phyloP scores from a whole-genome alignment of 2,113 vertebrate genomes.

The Pelmatolapia mariae region DNA sequence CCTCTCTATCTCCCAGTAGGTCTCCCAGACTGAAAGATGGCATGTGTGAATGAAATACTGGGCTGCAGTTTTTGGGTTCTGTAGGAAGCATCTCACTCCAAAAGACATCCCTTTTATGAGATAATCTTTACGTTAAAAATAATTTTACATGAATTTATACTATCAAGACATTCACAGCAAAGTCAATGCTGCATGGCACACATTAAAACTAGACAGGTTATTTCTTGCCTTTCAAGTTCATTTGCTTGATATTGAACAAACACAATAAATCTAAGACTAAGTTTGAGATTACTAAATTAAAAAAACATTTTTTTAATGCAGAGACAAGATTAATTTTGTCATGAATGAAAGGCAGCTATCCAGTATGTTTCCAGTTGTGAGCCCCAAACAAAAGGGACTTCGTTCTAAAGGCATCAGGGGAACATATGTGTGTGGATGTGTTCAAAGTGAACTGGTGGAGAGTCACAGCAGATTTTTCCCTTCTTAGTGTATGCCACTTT shows the following conservation, averaged over 20 bases:
- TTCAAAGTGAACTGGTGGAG: background rate
- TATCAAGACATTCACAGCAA: background rate
- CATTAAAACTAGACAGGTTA: accelerated
- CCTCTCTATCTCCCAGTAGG: background rate
- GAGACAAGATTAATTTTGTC: background rate
- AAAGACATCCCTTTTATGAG: background rate
- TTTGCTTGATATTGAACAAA: background rate
- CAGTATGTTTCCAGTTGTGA: background rate
- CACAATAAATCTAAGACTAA: background rate
- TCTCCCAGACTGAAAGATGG: background rate
- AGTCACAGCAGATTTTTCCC: background rate
- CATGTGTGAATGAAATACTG: background rate
- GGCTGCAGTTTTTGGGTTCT: background rate
- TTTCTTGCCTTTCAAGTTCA: background rate
- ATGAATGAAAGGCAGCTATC: background rate
- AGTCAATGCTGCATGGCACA: too few relatives aligned
- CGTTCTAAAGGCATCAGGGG: background rate
- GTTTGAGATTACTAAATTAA: background rate
- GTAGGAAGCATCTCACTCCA: background rate
- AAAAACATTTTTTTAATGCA: background rate
- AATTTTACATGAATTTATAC: background rate
- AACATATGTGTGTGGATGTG: background rate
- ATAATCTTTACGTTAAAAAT: background rate
- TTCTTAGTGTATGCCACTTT: background rate
- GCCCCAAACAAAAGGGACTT: background rate